Conservation (phyloP, 1,140 invertebrate genomes). For the Caerostris extrusa region DNA sequence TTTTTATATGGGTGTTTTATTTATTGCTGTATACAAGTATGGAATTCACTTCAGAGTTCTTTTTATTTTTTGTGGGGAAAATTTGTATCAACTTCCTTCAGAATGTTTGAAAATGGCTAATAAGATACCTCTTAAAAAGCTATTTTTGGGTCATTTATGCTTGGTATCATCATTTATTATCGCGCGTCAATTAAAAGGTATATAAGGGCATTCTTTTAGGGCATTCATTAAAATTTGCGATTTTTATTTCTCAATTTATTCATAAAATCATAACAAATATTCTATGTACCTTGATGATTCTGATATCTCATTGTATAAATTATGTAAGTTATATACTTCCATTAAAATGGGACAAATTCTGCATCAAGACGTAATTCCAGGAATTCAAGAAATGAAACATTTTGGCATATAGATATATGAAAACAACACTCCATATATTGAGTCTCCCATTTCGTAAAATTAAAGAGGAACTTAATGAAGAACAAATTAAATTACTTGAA, state of each 20-base stretch:
- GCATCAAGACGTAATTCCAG: neutral
- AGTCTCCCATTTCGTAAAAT: conserved; percentile 19
- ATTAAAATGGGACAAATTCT: neutral
- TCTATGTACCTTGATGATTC: neutral
- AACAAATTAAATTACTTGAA: neutral
- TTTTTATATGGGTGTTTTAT: conserved; percentile 16
- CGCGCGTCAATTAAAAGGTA: neutral
- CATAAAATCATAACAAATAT: neutral
- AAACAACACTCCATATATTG: neutral
- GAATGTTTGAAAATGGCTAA: neutral
- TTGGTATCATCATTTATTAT: neutral
- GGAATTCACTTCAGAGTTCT: neutral
- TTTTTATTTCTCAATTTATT: neutral
- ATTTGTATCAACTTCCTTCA: neutral
- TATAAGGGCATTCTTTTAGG: neutral
- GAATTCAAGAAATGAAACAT: neutral
- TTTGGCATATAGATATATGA: neutral
- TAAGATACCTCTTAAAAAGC: conserved; percentile 42
- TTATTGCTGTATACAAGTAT: neutral
- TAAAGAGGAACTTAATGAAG: conserved; percentile 36
- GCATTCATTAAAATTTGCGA: neutral
- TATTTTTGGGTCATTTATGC: conserved; percentile 25
- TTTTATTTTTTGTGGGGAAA: neutral
- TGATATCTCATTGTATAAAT: neutral
- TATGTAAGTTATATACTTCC: neutral